Evolutionary conservation across 2,888 invertebrate genomes (phyloP), one percentile per base, ranked within the genome.

Genomic region (Ectemnius cavifrons): DNA sequence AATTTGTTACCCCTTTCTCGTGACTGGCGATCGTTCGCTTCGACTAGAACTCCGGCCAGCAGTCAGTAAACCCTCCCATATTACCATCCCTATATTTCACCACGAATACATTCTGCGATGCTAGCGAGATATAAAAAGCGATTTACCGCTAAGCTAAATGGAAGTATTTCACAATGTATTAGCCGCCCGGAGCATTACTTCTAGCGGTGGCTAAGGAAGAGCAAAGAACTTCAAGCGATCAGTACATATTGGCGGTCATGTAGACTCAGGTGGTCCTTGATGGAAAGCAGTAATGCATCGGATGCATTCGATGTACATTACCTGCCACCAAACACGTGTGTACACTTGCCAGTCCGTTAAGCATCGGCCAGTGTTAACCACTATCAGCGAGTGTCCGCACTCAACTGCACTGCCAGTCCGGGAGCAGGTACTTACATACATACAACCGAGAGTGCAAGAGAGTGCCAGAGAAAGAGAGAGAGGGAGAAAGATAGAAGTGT

Each of bases 261-360:
- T 82, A 76, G 75, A 82, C 82, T 79, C 81, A 82, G 79, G 72
- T 82, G 81, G 71, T 67, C 68, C 65, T 61, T 58, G 52, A 52
- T 16, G 52, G n/a, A 52, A 52, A 62, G 13, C 63, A 65, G 62
- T 47, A 70, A 72, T 66, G 71, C 67, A 52, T 45, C 49, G 61
- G 71, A 70, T 75, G 73, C 72, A 65, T 67, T 56, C 71, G 74
- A 71, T 79, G 81, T 79, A 82, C 79, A 82, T 81, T 81, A 66
- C 75, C 79, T 77, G 73, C 67, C 64, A 63, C 63, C 75, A 63
- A 23, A 63, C 72, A 58, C 72, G 61, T 61, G 63, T 73, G 75
- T 65, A 75, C 76, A 77, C 73, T 67, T 27, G 52, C 69, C 61
- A 71, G 63, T 67, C 71, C 64, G 66, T 70, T 65, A 73, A 71